Base-by-base conservation (phyloP, 2,888 invertebrate genomes). In the Pristionchus mayeri region DNA sequence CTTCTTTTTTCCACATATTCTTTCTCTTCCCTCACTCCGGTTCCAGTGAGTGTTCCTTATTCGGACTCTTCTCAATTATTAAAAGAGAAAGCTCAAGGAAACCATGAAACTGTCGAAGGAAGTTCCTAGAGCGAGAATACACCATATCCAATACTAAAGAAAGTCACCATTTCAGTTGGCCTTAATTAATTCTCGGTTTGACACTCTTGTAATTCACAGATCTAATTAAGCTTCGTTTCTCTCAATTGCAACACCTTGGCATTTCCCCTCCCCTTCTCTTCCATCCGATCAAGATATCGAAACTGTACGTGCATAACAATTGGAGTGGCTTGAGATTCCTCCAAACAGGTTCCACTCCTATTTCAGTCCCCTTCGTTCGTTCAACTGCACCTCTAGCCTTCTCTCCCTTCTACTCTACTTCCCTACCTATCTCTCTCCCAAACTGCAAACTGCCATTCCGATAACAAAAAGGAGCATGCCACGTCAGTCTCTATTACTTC, bases 401-500 rank as follows among this genome's bases (percentile, higher is more conserved):
- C n/a, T n/a, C n/a, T n/a, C n/a, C n/a, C n/a, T 30, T 30, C 54
- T 52, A 52, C 52, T 30, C 30, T 34, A 3, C 63, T 30, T 34
- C 21, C 63, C 63, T 67, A 67, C 67, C 67, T 60, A 27, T 24
- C 57, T 24, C 27, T 57, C 63, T 34, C 34, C 27, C 67, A 37
- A 67, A 67, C 67, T 67, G 37, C 67, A 67, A 67, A 18, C 67
- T 67, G 30, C 57, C 67, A 37, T 67, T 67, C 21, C 67, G 67
- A 67, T 67, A 67, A 67, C 67, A 67, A 67, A n/a, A n/a, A n/a
- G n/a, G 37, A 37, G 37, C 67, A 37, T 67, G 67, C 67, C 67
- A 67, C 67, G 67, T 67, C 67, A 37, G 37, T 21, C 67, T 37
- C 0, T 67, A 21, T 37, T 24, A 67, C 37, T 67, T 67, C 60